Evolutionary conservation across 2,113 vertebrate genomes (phyloP).

Genomic region (Thryonomys swinderianus): DNA sequence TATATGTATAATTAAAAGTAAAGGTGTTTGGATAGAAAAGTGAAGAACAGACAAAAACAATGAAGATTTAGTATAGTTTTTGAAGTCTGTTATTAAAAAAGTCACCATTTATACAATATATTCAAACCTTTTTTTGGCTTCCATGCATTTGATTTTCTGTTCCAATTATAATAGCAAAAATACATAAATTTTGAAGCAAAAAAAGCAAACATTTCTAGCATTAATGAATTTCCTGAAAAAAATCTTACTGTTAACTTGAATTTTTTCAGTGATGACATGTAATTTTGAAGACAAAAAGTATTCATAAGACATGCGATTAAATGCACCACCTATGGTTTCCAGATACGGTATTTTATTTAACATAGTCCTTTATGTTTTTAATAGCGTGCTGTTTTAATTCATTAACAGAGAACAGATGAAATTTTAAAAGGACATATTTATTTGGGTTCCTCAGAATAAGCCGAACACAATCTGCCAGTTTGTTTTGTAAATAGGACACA

Average conservation of each 20-base stretch:
- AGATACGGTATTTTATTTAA: conserved; percentile 61
- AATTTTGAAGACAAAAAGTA: conserved; percentile 41
- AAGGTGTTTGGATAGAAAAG: conserved; percentile 13
- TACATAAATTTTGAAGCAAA: conserved; percentile 58
- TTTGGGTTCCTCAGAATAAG: conserved; percentile 74
- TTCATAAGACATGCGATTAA: conserved; percentile 34
- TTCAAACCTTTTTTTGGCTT: conserved; percentile 20
- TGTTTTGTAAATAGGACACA: conserved; percentile 79
- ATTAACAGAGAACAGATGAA: conserved; percentile 79
- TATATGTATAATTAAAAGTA: background rate
- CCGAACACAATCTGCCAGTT: conserved; percentile 79
- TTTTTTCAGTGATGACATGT: background rate
- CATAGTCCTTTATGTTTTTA: conserved; percentile 43
- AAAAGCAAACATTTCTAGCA: background rate
- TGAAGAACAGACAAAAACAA: background rate
- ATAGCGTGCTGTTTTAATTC: conserved; percentile 69
- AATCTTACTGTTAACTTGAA: conserved; percentile 47
- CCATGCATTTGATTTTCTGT: conserved; percentile 67
- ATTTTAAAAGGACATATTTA: conserved; percentile 81
- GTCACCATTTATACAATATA: background rate
- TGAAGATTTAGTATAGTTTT: conserved; percentile 17
- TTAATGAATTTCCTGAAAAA: conserved; percentile 30
- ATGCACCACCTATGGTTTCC: background rate
- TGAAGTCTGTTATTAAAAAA: conserved; percentile 44
- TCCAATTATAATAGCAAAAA: conserved; percentile 50